Evolutionary conservation across 2,113 vertebrate species (phyloP).

Genomic region (Cryptoleucopteryx plumbea): DNA sequence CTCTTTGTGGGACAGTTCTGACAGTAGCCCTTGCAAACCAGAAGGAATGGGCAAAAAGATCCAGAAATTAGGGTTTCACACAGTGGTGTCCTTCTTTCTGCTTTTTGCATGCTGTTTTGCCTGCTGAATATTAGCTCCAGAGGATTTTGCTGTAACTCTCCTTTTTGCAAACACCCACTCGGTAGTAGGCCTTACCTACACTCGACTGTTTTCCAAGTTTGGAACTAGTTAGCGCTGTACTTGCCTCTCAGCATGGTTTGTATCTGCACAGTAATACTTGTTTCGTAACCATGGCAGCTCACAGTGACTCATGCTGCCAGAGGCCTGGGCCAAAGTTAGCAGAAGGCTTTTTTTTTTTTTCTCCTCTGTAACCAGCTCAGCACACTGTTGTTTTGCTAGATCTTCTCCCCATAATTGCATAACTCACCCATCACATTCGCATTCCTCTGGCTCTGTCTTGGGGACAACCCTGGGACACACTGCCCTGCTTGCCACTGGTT

Average conservation of each 20-base stretch:
- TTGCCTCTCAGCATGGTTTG: constrained; percentile 34
- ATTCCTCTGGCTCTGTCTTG: background rate
- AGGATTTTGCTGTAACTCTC: background rate
- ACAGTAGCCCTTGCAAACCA: background rate
- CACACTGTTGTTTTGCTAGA: background rate
- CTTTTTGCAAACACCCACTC: constrained; percentile 29
- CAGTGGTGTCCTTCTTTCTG: rapidly evolving
- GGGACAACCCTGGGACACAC: background rate
- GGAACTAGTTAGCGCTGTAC: background rate
- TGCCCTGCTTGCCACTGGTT: background rate
- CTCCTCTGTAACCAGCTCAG: background rate
- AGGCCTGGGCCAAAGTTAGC: constrained; percentile 40
- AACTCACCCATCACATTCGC: background rate
- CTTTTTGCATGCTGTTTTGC: background rate
- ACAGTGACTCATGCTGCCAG: constrained; percentile 46
- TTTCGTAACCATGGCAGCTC: constrained; percentile 57
- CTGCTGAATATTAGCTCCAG: background rate
- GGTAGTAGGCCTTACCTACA: constrained; percentile 24
- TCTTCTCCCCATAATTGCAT: background rate
- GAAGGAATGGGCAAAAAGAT: background rate
- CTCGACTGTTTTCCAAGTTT: constrained; percentile 20
- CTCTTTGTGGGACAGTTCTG: background rate
- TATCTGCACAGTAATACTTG: constrained; percentile 24
- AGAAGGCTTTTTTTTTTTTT: background rate
- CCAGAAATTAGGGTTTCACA: background rate